Base-by-base conservation (phyloP, 1,140 invertebrate genomes). In the Sipha flava region DNA sequence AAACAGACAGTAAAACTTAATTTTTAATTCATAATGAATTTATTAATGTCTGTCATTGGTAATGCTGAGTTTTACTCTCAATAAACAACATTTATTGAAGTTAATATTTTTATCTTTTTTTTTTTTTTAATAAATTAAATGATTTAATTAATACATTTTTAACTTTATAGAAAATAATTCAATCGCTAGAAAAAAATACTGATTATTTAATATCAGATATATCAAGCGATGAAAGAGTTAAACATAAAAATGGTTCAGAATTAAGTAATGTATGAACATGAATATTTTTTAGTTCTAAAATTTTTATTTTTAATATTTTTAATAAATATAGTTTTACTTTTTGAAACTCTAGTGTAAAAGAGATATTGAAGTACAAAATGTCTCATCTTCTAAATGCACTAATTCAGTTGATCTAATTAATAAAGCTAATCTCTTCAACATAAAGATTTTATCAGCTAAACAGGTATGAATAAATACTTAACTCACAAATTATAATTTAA, bases 121-220 rank as follows among this genome's bases (percentile, higher is more conserved):
- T n/a, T n/a, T n/a, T n/a, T n/a, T n/a, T n/a, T n/a, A n/a, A n/a
- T n/a, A n/a, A n/a, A n/a, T n/a, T n/a, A n/a, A n/a, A n/a, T n/a
- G n/a, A n/a, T n/a, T n/a, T n/a, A n/a, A n/a, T n/a, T n/a, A n/a
- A n/a, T n/a, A n/a, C n/a, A n/a, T n/a, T 18, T 52, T 54, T 59
- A 26, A 43, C 9, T 59, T 59, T 4, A 59, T 9, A 77, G 73
- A 77, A 77, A 59, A 43, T 77, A 26, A 7, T 43, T 57, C 34
- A 77, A 26, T 40, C 52, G 4, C 18, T 77, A 43, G 73, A 77
- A 4, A 43, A 77, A 43, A 77, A 16, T 59, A 59, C 52, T 5
- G 18, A 54, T 77, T 77, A 77, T 77, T 77, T 77, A 77, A 77
- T 77, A 77, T 59, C 73, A 23, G 73, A 77, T 59, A 26, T 26